Evolutionary conservation across 2,888 invertebrate genomes (phyloP).

Genomic region (Morpho achilles): DNA sequence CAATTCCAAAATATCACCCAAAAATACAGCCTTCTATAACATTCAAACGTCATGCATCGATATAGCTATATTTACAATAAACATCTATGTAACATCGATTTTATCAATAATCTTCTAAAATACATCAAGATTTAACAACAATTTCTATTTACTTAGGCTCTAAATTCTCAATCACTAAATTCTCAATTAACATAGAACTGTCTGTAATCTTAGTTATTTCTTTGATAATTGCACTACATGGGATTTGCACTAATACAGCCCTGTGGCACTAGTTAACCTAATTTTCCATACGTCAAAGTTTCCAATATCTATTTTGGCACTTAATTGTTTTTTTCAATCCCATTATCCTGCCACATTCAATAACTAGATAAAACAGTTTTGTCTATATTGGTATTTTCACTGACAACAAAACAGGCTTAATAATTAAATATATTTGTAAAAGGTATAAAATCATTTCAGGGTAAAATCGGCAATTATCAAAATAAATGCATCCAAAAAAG

Average conservation of each 20-base stretch:
- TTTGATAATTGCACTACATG: not conserved
- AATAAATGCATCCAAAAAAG: constrained; percentile 68
- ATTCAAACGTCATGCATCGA: constrained; percentile 61
- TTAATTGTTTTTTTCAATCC: constrained; percentile 13
- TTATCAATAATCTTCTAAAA: constrained; percentile 77
- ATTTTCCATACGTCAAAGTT: constrained; percentile 3
- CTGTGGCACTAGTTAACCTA: not conserved
- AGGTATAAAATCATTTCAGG: constrained; percentile 35
- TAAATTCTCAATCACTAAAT: constrained; percentile 47
- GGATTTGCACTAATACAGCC: not conserved
- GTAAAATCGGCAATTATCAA: constrained; percentile 62
- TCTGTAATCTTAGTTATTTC: constrained; percentile 7
- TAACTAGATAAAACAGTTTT: constrained; percentile 3
- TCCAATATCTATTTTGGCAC: constrained; percentile 1
- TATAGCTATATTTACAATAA: constrained; percentile 74
- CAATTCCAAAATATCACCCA: constrained; percentile 73
- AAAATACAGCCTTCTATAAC: constrained; percentile 78
- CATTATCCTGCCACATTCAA: constrained; percentile 7
- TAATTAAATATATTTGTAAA: constrained; percentile 25
- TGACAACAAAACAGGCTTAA: constrained; percentile 12
- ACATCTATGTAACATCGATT: constrained; percentile 79
- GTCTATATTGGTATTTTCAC: not conserved
- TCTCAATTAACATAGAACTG: constrained; percentile 57
- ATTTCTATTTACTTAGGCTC: constrained; percentile 67
- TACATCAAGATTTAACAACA: constrained; percentile 76